Conservation (phyloP, 2,113 vertebrate species). For the Hystrix cristata region DNA sequence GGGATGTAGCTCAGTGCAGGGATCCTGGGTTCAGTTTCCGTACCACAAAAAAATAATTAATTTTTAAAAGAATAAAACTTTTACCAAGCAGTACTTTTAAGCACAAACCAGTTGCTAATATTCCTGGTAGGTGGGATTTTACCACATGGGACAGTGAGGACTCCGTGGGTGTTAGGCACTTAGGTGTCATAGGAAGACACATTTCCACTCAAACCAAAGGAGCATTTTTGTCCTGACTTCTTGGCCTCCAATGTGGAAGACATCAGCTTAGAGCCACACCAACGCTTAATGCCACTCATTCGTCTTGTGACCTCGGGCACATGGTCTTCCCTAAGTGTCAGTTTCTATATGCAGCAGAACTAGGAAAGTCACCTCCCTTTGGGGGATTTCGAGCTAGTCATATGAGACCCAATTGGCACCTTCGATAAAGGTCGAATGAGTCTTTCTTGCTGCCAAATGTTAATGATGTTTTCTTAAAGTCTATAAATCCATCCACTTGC, state of each 20-base stretch:
- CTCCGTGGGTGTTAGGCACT: not conserved
- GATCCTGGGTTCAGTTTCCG: too few species aligned
- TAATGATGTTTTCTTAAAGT: not conserved
- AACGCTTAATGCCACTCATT: not conserved
- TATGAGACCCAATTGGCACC: not conserved
- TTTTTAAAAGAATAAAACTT: not conserved
- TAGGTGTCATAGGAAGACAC: not conserved
- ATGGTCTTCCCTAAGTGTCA: not conserved
- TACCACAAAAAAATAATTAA: too few species aligned
- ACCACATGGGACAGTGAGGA: not conserved
- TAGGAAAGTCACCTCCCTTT: rapidly evolving
- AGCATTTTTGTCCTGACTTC: not conserved
- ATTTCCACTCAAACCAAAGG: not conserved
- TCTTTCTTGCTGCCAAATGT: not conserved
- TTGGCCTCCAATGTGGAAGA: not conserved
- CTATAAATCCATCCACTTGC: not conserved
- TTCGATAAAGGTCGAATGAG: not conserved
- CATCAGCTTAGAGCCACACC: not conserved
- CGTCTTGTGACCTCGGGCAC: not conserved
- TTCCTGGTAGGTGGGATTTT: not conserved
- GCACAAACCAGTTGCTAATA: not conserved
- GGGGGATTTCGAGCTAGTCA: not conserved
- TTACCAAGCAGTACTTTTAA: not conserved
- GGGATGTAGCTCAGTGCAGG: too few species aligned
- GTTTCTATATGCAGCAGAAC: not conserved